A percentile compares a stretch with the other conserved stretches of the same genome.
Conservation (phyloP, 2,797 vertebrate species). For the Tympanoctomys barrerae region DNA sequence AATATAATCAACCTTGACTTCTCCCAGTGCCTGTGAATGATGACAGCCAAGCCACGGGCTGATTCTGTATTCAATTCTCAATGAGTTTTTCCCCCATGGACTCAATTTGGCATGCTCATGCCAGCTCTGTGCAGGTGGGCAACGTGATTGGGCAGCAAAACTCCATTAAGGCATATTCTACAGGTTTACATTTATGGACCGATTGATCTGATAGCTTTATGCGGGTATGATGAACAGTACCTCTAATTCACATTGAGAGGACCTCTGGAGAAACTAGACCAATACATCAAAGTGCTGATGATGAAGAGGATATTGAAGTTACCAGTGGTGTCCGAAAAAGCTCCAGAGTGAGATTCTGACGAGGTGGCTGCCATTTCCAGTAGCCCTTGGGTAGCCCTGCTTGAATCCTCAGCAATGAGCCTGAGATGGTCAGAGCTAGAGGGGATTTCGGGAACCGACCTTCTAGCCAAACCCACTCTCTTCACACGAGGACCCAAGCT, state of each 20-base stretch:
- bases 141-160: background rate
- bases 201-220: conserved; percentile 50
- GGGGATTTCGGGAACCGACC: background rate
- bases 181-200: conserved; percentile 23
- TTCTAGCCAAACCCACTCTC: background rate
- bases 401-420: background rate
- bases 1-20: conserved; percentile 77
- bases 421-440: background rate
- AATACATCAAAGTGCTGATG: background rate
- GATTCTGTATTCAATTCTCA: conserved; percentile 59
- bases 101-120: background rate
- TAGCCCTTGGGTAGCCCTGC: background rate
- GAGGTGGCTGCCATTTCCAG: background rate
- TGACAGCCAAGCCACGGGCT: conserved; percentile 58
- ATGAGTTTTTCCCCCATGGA: background rate
- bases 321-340: conserved; percentile 43
- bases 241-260: background rate
- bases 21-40: conserved; percentile 65
- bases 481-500: background rate
- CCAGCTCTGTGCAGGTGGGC: conserved; percentile 50
- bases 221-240: conserved; percentile 6
- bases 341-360: background rate
- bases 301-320: background rate
- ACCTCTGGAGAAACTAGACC: background rate
- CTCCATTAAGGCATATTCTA: conserved; percentile 34